phyloP scores from a whole-genome alignment of 2,113 vertebrate genomes.

The Thermophis baileyi region DNA sequence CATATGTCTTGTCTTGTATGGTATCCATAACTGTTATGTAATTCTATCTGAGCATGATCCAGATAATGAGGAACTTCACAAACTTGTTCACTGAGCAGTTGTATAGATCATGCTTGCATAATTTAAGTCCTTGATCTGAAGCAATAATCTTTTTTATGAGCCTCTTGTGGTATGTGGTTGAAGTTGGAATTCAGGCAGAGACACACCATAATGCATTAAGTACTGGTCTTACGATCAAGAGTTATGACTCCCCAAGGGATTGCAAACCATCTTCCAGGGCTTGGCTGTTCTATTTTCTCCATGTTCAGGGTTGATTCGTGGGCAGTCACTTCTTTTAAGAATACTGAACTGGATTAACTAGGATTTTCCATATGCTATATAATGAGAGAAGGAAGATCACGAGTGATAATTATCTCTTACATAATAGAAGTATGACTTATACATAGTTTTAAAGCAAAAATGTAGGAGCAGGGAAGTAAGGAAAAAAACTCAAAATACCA shows the following conservation, averaged over 20 bases:
- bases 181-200: constrained; percentile 4
- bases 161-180: constrained; percentile 4
- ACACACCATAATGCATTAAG: not conserved
- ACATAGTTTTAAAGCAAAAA: not conserved
- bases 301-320: constrained; percentile 8
- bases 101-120: not conserved
- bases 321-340: not conserved
- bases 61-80: not conserved
- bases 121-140: constrained; percentile 21
- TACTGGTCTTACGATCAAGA: constrained; percentile 3
- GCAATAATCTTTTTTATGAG: constrained; percentile 22
- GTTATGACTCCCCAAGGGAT: constrained; percentile 6
- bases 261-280: not conserved
- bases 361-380: not conserved
- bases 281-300: not conserved
- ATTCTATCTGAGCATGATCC: not conserved
- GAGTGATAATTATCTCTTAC: not conserved
- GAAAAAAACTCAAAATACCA: not conserved
- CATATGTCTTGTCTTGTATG: not conserved
- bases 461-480: not conserved
- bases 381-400: not conserved
- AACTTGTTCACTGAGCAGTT: not conserved
- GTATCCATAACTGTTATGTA: not conserved
- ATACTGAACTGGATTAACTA: constrained; percentile 1
- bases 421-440: not conserved